These are phyloP conservation scores for Gobionotothen gibberifrons DNA, from an alignment of 2,797 vertebrate species.

Conservation along the genomic window DNA sequence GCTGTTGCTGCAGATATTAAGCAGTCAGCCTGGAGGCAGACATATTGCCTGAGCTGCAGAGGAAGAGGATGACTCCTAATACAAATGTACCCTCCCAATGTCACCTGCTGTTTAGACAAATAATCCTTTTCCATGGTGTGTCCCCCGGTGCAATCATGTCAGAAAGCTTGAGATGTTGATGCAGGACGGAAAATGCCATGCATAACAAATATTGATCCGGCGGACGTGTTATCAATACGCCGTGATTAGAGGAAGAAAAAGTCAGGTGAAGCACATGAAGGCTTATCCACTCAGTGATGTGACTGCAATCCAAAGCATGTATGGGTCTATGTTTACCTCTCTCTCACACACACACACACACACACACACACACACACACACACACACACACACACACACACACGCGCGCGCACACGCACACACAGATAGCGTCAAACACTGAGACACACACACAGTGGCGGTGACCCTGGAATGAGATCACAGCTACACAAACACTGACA, in stretches of 20 bases:
- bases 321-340: slow-evolving; percentile 42
- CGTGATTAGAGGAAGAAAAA: slow-evolving; percentile 66
- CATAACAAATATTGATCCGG: slow-evolving; percentile 73
- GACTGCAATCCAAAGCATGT: slow-evolving; percentile 6
- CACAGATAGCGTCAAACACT: neutral
- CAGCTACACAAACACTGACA: slow-evolving; percentile 34
- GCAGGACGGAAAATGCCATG: slow-evolving; percentile 63
- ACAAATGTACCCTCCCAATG: slow-evolving; percentile 62
- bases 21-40: slow-evolving; percentile 60
- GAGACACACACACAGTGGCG: neutral
- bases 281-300: slow-evolving; percentile 34
- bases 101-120: slow-evolving; percentile 69
- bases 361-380: neutral
- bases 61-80: slow-evolving; percentile 34
- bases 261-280: slow-evolving; percentile 50
- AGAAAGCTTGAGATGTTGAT: slow-evolving; percentile 53
- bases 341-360: neutral
- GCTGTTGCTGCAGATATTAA: slow-evolving; percentile 66
- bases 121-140: slow-evolving; percentile 49
- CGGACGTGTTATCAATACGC: slow-evolving; percentile 60
- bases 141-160: slow-evolving; percentile 48
- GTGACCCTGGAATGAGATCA: slow-evolving; percentile 51
- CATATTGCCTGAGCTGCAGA: slow-evolving; percentile 51
- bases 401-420: neutral
- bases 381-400: slow-evolving; percentile 1